A percentile compares a stretch with the other conserved stretches of the same genome.
These are phyloP conservation scores for Acronicta aceris DNA, from an alignment of 2,888 invertebrate species.

Conservation along the genomic window DNA sequence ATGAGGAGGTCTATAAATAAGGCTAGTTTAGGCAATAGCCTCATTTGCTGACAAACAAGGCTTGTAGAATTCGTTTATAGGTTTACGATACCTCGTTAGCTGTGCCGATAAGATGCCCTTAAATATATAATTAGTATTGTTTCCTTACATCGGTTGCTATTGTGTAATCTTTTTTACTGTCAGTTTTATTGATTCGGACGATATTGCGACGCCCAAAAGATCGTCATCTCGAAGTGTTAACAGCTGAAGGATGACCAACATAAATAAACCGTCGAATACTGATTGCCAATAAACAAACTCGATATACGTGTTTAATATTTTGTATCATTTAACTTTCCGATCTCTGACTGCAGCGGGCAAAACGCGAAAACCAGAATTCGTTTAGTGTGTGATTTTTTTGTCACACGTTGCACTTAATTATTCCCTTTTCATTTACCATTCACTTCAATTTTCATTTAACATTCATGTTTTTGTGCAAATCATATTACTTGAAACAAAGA, in stretches of 20 bases:
- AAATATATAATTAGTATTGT: constrained; percentile 88
- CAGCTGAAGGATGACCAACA: constrained; percentile 71
- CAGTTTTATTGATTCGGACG: constrained; percentile 57
- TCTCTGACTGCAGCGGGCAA: constrained; percentile 28
- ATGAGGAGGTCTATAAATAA: constrained; percentile 74
- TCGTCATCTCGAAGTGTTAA: constrained; percentile 61
- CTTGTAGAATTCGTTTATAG: constrained; percentile 78
- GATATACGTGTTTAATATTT: constrained; percentile 70
- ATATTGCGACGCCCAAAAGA: constrained; percentile 52
- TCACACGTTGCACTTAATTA: constrained; percentile 4
- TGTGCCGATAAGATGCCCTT: constrained; percentile 77
- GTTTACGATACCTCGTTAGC: constrained; percentile 85
- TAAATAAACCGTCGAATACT: constrained; percentile 76
- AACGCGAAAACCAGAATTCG: constrained; percentile 28
- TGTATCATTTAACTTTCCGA: constrained; percentile 67
- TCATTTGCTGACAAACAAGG: constrained; percentile 78
- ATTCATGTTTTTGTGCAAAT: no score
- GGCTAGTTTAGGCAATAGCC: constrained; percentile 74
- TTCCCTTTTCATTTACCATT: no score
- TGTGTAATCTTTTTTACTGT: constrained; percentile 61
- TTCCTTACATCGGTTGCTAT: constrained; percentile 61
- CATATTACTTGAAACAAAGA: no score
- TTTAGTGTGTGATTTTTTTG: constrained; percentile 23
- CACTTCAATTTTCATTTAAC: no score
- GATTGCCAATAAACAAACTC: constrained; percentile 84